Base-by-base conservation (phyloP, 2,113 vertebrate species). In the Reinhardtius hippoglossoides region DNA sequence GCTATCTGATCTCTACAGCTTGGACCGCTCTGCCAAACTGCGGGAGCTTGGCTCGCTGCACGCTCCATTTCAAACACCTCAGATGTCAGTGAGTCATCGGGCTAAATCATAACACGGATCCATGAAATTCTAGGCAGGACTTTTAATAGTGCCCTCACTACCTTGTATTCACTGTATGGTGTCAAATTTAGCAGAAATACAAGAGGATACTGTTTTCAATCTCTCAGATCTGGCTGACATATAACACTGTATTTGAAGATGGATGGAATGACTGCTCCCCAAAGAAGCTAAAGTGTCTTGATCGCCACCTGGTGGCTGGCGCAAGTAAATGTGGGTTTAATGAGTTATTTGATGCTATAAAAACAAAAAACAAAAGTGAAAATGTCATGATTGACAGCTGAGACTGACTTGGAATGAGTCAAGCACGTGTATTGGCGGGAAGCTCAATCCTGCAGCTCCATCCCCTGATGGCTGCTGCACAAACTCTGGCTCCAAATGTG, bases 1-100 rank as follows among this genome's bases (percentile, higher is more conserved):
- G 87, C 64, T 58, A 78, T 89, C 80, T 82, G 86, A 89, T 89
- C 78, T 82, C 6, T 77, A 82, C 78, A 80, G 82, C 55, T 21
- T 63, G 78, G 80, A 82, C 82, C 81, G 80, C 72, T 79, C 80
- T 86, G 83, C 82, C 35, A 1, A 82, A 86, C 61, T 81, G 84
- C 74, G 82, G 86, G 90, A 84, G 78, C 84, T 84, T 59, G 73
- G 73, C 84, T 84, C 82, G 27, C 80, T 7, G 35, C 67, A 37
- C 9, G 76, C 86, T 78, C 37, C 61, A 77, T 83, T 89, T 88
- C 74, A 79, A 88, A 85, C 61, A 71, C 64, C 44, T 60, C 65
- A 18, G 74, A 81, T 23, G 69, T 61, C 66, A 74, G 59, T 58
- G 54, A 80, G 68, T 75, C 82, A 81, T 50, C 26, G 48, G 58